Evolutionary conservation across 2,113 vertebrate genomes (phyloP).

Genomic region (Corydoras maculifer): DNA sequence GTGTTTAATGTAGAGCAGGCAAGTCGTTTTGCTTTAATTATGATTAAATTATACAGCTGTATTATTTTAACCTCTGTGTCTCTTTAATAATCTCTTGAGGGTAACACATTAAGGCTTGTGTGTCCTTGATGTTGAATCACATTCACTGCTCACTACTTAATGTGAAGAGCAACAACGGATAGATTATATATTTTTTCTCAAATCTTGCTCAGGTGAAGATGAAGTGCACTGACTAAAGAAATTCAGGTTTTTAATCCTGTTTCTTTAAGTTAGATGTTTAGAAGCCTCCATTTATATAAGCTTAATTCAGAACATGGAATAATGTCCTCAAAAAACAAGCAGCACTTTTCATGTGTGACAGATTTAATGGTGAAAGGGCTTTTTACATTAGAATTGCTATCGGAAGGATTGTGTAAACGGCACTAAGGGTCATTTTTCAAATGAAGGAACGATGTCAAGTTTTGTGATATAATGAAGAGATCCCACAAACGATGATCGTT

Average conservation of each 20-base stretch:
- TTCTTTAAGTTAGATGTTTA: background rate
- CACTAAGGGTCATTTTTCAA: background rate
- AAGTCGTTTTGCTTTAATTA: background rate
- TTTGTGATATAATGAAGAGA: too few relatives aligned
- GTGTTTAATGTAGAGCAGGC: slow-evolving; percentile 9
- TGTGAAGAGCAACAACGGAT: too few relatives aligned
- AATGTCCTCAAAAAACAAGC: background rate
- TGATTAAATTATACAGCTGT: background rate
- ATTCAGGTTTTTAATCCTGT: background rate
- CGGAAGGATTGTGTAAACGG: too few relatives aligned
- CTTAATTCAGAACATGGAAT: background rate
- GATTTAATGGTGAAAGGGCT: background rate
- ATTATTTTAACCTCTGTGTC: background rate
- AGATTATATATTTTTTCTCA: background rate
- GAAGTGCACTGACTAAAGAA: too few relatives aligned
- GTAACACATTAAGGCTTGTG: too few relatives aligned
- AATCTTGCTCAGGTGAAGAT: background rate
- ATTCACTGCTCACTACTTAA: too few relatives aligned
- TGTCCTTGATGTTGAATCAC: too few relatives aligned
- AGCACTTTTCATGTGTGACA: background rate
- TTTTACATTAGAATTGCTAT: too few relatives aligned
- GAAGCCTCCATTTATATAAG: background rate
- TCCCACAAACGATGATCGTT: background rate
- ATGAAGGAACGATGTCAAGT: background rate
- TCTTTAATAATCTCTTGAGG: background rate